A percentile compares a stretch with the other conserved stretches of the same genome.
Conservation (phyloP, 1,140 invertebrate genomes). For the Sogatella furcifera region DNA sequence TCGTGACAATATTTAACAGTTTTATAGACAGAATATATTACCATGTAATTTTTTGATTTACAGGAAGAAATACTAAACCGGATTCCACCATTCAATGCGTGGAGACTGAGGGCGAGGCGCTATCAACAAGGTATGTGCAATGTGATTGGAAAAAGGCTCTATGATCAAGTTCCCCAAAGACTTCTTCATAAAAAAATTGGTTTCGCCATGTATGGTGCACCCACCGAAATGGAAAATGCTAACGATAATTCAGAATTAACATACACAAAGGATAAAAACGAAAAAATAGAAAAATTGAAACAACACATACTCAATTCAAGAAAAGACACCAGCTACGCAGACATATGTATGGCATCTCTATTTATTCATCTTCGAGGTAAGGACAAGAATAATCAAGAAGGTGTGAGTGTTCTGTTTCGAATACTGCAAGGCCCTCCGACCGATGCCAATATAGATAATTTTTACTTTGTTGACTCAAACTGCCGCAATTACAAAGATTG, state of each 20-base stretch:
- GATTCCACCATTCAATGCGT: not conserved
- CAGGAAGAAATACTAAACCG: no score
- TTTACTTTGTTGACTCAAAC: conserved; percentile 27
- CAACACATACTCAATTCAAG: not conserved
- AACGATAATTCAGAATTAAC: not conserved
- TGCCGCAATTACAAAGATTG: conserved; percentile 30
- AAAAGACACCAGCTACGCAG: not conserved
- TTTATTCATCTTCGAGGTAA: conserved; percentile 2
- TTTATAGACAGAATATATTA: no score
- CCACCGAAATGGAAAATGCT: not conserved
- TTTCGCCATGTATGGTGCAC: conserved; percentile 1
- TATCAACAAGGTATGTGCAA: conserved; percentile 12
- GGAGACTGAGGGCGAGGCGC: conserved; percentile 2
- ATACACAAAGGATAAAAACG: not conserved
- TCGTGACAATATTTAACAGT: no score
- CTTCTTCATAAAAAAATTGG: conserved; percentile 3
- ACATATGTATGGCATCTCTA: not conserved
- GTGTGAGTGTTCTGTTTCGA: conserved; percentile 1
- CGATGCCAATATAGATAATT: not conserved
- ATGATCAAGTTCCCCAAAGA: not conserved
- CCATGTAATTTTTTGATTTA: no score
- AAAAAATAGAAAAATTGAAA: no score
- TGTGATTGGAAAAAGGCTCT: conserved; percentile 3
- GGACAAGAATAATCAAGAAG: not conserved
- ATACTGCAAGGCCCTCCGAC: not conserved